Percentiles rank a stretch among this genome's conserved stretches.
Conservation (phyloP, 1,140 invertebrate species). For the Bombus haemorrhoidalis region DNA sequence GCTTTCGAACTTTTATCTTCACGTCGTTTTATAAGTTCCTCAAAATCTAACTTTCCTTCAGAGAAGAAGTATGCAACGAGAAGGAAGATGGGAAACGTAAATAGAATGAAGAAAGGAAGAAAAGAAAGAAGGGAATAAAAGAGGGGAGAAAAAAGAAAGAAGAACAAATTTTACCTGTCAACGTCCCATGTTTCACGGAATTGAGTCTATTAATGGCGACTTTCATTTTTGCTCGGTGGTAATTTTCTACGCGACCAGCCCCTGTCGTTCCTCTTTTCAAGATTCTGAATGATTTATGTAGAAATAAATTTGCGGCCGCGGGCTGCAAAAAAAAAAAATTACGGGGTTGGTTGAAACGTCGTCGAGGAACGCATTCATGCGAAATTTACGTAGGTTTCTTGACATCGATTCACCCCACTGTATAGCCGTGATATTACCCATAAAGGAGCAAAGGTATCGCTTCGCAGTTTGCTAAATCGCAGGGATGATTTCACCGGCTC, state of each 20-base stretch:
- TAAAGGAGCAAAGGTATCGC: slow-evolving; percentile 46
- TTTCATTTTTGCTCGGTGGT: not conserved
- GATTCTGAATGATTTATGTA: slow-evolving; percentile 3
- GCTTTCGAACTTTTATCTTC: not conserved
- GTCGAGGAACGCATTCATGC: slow-evolving; percentile 1
- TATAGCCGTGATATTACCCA: slow-evolving; percentile 23
- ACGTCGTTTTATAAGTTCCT: not conserved
- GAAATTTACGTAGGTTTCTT: slow-evolving; percentile 23
- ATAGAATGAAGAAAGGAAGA: not conserved
- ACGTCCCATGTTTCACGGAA: not conserved
- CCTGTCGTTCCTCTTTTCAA: not conserved
- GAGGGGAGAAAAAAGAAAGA: not conserved
- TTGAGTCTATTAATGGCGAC: not conserved
- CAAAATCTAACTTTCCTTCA: not conserved
- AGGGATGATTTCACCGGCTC: slow-evolving; percentile 31
- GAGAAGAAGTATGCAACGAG: not conserved
- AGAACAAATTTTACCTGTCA: not conserved
- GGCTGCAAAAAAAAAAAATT: no score
- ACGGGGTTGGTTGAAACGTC: not conserved
- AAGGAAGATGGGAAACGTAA: not conserved
- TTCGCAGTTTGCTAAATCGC: slow-evolving; percentile 50
- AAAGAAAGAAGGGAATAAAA: not conserved
- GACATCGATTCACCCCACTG: slow-evolving; percentile 27
- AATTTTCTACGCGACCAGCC: slow-evolving; percentile 1
- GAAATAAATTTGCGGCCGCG: slow-evolving; percentile 30